Base-by-base conservation (phyloP, 2,888 invertebrate species). In the Phrixothrix hirtus region DNA sequence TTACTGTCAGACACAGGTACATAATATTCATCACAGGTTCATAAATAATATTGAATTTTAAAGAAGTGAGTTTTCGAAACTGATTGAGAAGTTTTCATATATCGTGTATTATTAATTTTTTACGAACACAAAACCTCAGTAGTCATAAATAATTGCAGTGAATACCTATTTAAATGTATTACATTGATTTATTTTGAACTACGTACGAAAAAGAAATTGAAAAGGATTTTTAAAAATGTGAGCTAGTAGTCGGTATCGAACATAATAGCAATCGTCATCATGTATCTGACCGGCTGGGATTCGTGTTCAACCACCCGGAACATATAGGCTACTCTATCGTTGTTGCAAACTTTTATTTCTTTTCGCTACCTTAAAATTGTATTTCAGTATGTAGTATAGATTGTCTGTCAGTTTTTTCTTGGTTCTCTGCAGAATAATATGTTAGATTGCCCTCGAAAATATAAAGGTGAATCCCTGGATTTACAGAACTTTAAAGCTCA, bases 361-460 rank as follows among this genome's bases (percentile, higher is more conserved):
- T 57, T 54, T 62, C 61, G 57, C 62, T 57, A 57, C 59, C 60
- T 60, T 62, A 61, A 61, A 65, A 68, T 68, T 67, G 63, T 66
- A 62, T 67, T 67, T 66, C 67, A 53, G 59, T 64, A 64, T 60
- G 61, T 57, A 60, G 43, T 57, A 54, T 55, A 59, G 54, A 59
- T 59, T 57, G 55, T 55, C 68, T 68, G 67, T 68, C 69, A 69
- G 66, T 69, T 65, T 70, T 70, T 69, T 69, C 67, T 64, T 69
- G 65, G 62, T 57, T 60, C 55, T 45, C 52, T 45, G 48, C 55
- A 47, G 38, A 50, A 55, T 45, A 52, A 45, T 52, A 52, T 52
- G 38, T 46, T 43, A 39, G 44, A 45, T 49, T 50, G 46, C 54
- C 14, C 36, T 54, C 45, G 52, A 50, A 50, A 44, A 50, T 50